Evolutionary conservation across 2,797 vertebrate genomes (phyloP), one percentile per base, ranked within the genome.

Genomic region (Megalops cyprinoides): DNA sequence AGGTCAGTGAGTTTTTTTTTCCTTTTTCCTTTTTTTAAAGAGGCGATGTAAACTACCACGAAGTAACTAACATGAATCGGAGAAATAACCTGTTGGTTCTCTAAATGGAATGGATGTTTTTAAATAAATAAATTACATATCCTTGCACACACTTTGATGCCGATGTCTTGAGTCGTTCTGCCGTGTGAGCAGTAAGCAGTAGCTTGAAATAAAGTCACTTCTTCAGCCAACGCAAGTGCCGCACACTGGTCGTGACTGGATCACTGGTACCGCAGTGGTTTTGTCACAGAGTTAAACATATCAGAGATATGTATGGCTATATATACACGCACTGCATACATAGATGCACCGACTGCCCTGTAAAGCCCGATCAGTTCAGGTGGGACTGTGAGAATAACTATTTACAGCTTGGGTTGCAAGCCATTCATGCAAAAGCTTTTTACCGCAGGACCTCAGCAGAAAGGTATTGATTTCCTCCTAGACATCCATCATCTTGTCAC

Each of bases 401-500:
- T 76, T 79, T 53, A 49, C 69, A 55, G 80, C 49, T 62, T 75
- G 73, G 46, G 49, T 67, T 56, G 60, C 82, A 49, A 71, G 73
- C 48, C 79, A 49, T 74, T 46, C 82, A 81, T 76, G 74, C 79
- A 80, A 81, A 77, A 77, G 51, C 74, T 79, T 55, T 74, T 76
- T 39, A 42, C 39, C 81, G 65, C 78, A 79, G 53, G 62, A 60
- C 65, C 62, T 69, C 42, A 65, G 39, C 49, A 58, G 39, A 76
- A 56, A 60, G 82, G 74, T 86, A 84, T 84, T 74, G 85, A 86
- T 84, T 84, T 76, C 79, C 53, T 67, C 74, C 82, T 79, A 82
- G 51, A 78, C 83, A 79, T 86, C 74, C 85, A 81, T 86, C 85
- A 86, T 76, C 79, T 81, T 81, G 83, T 84, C 83, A 86, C 81